Evolutionary conservation across 2,797 vertebrate genomes (phyloP), one percentile per base, ranked within the genome.

Genomic region (Malacoraja senta): DNA sequence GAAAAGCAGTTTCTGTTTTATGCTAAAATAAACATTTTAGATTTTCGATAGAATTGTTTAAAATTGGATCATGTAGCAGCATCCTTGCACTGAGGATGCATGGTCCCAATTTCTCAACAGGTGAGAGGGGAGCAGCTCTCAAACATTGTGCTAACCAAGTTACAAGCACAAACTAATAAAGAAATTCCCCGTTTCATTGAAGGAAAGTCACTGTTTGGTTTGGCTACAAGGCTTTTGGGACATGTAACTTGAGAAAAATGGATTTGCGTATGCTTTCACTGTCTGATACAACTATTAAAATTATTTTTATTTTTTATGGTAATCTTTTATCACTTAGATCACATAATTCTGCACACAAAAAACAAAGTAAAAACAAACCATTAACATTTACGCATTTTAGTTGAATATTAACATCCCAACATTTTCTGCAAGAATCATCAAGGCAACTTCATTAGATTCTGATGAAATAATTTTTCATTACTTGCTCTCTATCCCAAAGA

Each of bases 401-500:
- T 19, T 32, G 29, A 88, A 8, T 32, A 65, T 17, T 29, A 61
- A 61, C 81, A 84, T 7, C 12, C 1, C 68, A 44, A 24, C 26
- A 74, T 91, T 74, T 74, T 53, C 38, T 74, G 12, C 90, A 74
- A 91, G 68, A 91, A 91, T 26, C 4, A 44, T 72, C 21, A 74
- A 8, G 76, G n/a, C 12, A 80, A 61, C 24, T 53, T 74, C 32
- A 44, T 15, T 35, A 17, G 53, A 68, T 93, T 19, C 8, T 32
- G 17, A n/a, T 21, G 63, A 78, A 77, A 26, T 61, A 21, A 53
- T 24, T 63, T 21, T 24, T 7, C 32, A 17, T 93, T 58, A 95
- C 96, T 97, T n/a, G n/a, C n/a, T n/a, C 96, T 95, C 95, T 93
- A 90, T 97, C 97, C 97, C 97, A 97, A 93, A 97, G 95, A 83